Percentiles rank a stretch among this genome's conserved stretches.
These are phyloP conservation scores for Lateolabrax maculatus DNA, from an alignment of 2,797 vertebrate species.

Conservation along the genomic window DNA sequence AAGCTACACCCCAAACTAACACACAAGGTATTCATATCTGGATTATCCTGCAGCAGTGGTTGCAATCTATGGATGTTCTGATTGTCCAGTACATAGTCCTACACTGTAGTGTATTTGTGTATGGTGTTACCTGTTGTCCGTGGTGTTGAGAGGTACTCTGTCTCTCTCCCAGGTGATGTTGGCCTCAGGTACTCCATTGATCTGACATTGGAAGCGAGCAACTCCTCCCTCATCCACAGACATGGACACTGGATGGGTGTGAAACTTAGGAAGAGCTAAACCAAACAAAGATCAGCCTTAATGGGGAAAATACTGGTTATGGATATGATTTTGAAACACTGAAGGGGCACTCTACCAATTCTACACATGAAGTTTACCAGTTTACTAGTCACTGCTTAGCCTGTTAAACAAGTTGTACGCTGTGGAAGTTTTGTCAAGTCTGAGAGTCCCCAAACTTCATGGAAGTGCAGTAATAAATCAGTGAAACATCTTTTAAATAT, in stretches of 20 bases:
- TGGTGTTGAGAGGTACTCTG: constrained; percentile 65
- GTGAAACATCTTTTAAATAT: not conserved
- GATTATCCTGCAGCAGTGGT: not conserved
- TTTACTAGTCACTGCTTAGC: not conserved
- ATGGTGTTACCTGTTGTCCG: constrained; percentile 72
- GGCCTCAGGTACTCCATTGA: constrained; percentile 82
- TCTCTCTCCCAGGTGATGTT: constrained; percentile 87
- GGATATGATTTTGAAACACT: not conserved
- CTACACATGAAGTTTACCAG: not conserved
- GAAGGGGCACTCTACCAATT: not conserved
- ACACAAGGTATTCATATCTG: not conserved
- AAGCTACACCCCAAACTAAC: not conserved
- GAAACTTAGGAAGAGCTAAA: constrained; percentile 85
- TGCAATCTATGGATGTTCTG: not conserved
- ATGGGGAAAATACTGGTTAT: not conserved
- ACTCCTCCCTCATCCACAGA: constrained; percentile 82
- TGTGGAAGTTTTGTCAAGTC: not conserved
- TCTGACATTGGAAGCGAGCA: constrained; percentile 85
- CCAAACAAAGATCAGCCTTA: not conserved
- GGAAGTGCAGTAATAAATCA: not conserved
- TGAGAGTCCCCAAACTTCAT: not conserved
- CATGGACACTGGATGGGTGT: constrained; percentile 84
- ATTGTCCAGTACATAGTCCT: not conserved
- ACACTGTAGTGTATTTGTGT: not conserved
- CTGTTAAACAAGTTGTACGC: not conserved